Conservation (phyloP, 92 coral and sea anemone genomes). For the Metridium senile region DNA sequence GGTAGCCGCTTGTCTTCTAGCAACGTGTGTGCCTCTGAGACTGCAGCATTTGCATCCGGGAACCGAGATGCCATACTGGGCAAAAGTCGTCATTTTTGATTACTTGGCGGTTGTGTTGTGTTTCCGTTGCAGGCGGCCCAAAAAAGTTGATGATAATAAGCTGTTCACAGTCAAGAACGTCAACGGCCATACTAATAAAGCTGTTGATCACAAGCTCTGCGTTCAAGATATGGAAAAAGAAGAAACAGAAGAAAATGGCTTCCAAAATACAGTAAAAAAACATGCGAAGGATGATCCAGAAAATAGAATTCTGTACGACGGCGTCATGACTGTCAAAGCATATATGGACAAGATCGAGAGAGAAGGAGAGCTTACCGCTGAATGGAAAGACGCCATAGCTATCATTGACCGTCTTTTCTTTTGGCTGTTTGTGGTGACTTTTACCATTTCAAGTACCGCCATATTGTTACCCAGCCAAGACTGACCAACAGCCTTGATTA, state of each 20-base stretch:
- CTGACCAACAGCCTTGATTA: no score
- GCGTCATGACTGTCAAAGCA: not conserved
- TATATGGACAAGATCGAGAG: conserved; percentile 26
- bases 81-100: conserved; percentile 70
- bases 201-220: no score
- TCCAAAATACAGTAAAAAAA: not conserved
- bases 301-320: not conserved
- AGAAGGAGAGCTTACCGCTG: conserved; percentile 44
- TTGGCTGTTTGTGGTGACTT: conserved; percentile 50
- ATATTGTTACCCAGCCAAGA: conserved; percentile 2
- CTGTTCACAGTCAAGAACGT: no score
- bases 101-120: conserved; percentile 84
- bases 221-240: no score
- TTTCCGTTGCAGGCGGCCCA: conserved; percentile 29
- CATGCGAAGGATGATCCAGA: not conserved
- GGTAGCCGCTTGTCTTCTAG: conserved; percentile 61
- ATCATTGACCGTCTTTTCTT: conserved; percentile 76
- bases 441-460: conserved; percentile 45
- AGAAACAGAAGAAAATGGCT: no score
- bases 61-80: conserved; percentile 93
- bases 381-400: conserved; percentile 70
- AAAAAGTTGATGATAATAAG: conserved; percentile 45
- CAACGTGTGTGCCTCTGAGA: conserved; percentile 75
- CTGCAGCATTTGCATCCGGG: conserved; percentile 82
- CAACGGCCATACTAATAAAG: not conserved